Base-by-base conservation (phyloP, 2,113 vertebrate genomes). In the Tylochromis polylepis region DNA sequence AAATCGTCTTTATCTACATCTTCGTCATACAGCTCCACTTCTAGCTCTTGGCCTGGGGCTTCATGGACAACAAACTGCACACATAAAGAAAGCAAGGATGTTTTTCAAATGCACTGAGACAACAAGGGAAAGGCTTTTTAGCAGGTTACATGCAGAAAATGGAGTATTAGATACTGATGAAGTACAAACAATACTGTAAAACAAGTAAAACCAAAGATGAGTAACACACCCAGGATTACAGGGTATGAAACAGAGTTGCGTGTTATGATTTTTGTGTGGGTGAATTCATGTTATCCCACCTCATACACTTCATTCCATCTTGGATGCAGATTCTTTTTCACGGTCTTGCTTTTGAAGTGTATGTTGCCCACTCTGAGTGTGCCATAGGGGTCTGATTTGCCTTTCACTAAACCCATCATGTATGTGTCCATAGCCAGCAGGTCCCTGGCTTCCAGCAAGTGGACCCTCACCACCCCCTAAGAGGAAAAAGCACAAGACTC, bases 1-100 rank as follows among this genome's bases (percentile, higher is more conserved):
- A 97, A 97, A 93, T 99, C 99, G 27, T 99, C 99, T 95, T 96
- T 98, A 92, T 99, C 98, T 0, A 97, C 95, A 90, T 99, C 99
- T 88, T 99, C 98, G 15, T 99, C 98, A 0, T 92, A 99, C 18
- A 99, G 81, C 82, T 99, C 98, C 60, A 99, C 22, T 93, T 99
- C 99, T 93, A 99, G 94, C 92, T 99, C 97, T 85, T 99, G 98
- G 16, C 99, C 99, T 5, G 97, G 98, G 5, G 98, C 95, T 91
- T 99, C 98, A 46, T 99, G 97, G 79, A 99, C 95, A 60, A 99
- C 96, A 96, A 99, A 98, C 99, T 98, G 90, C 24, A 83, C 16
- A 77, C 34, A 38, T 11, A 4, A 29, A 67, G 1, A 84, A 27
- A 8, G 5, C 3, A 1, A 72, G 8, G n/a, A 72, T 1, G 1